Percentiles rank a stretch among this genome's conserved stretches.
Conservation (phyloP, 2,113 vertebrate genomes). For the Notothenia coriiceps region DNA sequence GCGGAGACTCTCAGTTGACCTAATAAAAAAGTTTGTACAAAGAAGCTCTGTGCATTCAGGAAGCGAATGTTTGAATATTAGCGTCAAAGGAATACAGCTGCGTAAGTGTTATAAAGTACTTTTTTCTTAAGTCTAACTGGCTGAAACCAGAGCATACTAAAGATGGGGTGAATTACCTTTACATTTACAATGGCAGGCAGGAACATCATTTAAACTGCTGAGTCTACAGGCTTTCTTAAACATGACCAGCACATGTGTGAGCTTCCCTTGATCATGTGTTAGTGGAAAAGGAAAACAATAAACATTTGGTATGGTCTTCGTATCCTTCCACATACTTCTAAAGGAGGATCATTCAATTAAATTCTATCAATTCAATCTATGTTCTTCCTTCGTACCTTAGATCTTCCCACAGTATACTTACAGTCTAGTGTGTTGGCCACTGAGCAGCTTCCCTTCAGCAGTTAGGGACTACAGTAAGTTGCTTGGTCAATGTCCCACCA, state of each 20-base stretch:
- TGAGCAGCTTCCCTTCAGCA: not conserved
- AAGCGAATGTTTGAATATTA: slow-evolving; percentile 85
- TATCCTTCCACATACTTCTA: not conserved
- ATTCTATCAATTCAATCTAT: no score
- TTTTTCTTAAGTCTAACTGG: slow-evolving; percentile 83
- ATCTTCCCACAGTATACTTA: no score
- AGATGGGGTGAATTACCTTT: slow-evolving; percentile 84
- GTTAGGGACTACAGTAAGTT: not conserved
- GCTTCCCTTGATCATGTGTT: slow-evolving; percentile 50
- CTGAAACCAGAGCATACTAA: slow-evolving; percentile 83
- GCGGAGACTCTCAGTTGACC: slow-evolving; percentile 44
- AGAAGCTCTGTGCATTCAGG: slow-evolving; percentile 88
- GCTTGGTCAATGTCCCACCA: not conserved
- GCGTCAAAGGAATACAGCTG: slow-evolving; percentile 91
- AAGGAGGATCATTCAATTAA: no score
- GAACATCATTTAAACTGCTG: slow-evolving; percentile 81
- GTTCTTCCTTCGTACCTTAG: no score
- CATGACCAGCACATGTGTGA: slow-evolving; percentile 73
- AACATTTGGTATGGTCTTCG: not conserved
- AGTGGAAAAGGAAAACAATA: slow-evolving; percentile 36
- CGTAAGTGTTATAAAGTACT: slow-evolving; percentile 67
- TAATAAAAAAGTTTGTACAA: slow-evolving; percentile 81
- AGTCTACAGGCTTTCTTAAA: slow-evolving; percentile 77
- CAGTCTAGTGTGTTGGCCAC: not conserved
- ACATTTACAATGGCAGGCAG: slow-evolving; percentile 90